Base-by-base conservation (phyloP, 2,888 invertebrate genomes). In the Patella depressa region DNA sequence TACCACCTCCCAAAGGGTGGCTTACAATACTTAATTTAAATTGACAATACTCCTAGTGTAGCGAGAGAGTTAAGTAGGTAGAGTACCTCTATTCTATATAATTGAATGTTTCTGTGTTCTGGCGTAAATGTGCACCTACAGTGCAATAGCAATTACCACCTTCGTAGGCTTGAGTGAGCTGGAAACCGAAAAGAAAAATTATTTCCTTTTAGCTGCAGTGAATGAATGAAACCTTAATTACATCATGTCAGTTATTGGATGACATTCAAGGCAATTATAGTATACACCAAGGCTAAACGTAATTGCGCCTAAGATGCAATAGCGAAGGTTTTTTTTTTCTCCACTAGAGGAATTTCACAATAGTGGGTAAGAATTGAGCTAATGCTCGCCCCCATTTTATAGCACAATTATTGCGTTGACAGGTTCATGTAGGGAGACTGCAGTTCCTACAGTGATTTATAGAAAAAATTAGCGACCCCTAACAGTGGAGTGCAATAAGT, bases 201-300 rank as follows among this genome's bases (percentile, higher is more conserved):
- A 19, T 24, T 65, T 65, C 24, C 65, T 24, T 65, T 65, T 19
- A 24, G 65, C 24, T 24, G 65, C 65, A 19, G 65, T 19, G 65
- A 65, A 65, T 65, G 65, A 65, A 65, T 65, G 65, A 65, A 65
- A 65, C 15, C 19, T 65, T 65, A 24, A 65, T 65, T 65, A 24
- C 65, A n/a, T 65, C 65, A 24, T 65, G 65, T 65, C 65, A 65
- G 19, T 65, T 24, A 24, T 14, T 65, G 24, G 65, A 65, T 65
- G 65, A 65, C 65, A 65, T 65, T 65, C 15, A 24, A 19, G 24
- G 19, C 65, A 65, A 65, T 65, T 65, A 65, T 65, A 24, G 24
- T 65, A 24, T 65, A 65, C 65, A 19, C 11, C 19, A 24, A 65
- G 19, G 19, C 19, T 65, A 24, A 65, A 65, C 24, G 65, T 65